Evolutionary conservation across 2,888 invertebrate genomes (phyloP).

Genomic region (Operophtera brumata): DNA sequence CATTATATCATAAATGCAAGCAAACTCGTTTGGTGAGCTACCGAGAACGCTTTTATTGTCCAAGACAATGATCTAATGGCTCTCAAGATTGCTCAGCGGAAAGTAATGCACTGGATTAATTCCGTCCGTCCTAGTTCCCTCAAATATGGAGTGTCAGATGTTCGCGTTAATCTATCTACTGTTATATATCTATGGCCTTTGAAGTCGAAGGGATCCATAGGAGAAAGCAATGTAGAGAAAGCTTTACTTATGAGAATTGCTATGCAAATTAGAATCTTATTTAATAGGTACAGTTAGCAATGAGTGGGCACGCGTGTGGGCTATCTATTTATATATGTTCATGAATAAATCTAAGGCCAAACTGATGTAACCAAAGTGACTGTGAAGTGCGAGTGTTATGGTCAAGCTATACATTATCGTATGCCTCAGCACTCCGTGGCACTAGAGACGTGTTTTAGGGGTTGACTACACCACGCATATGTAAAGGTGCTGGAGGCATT

Average conservation of each 20-base stretch:
- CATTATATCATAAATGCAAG: constrained; percentile 31
- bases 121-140: constrained; percentile 20
- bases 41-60: constrained; percentile 60
- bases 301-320: background rate
- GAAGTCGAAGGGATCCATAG: constrained; percentile 19
- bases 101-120: constrained; percentile 11
- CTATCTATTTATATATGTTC: constrained; percentile 1
- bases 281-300: background rate
- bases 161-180: constrained; percentile 15
- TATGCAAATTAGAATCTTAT: background rate
- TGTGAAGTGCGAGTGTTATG: no score
- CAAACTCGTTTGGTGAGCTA: constrained; percentile 60
- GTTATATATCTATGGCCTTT: constrained; percentile 26
- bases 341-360: background rate
- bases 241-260: constrained; percentile 4
- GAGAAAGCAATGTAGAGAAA: constrained; percentile 19
- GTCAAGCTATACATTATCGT: no score
- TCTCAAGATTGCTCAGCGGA: constrained; percentile 47
- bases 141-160: constrained; percentile 22
- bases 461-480: no score
- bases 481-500: no score
- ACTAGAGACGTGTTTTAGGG: no score
- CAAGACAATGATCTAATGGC: constrained; percentile 62
- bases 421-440: no score
- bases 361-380: no score